Percentiles rank a stretch among this genome's conserved stretches.
Evolutionary conservation across 1,140 invertebrate genomes (phyloP).

Genomic region (Neodiprion fabricii): DNA sequence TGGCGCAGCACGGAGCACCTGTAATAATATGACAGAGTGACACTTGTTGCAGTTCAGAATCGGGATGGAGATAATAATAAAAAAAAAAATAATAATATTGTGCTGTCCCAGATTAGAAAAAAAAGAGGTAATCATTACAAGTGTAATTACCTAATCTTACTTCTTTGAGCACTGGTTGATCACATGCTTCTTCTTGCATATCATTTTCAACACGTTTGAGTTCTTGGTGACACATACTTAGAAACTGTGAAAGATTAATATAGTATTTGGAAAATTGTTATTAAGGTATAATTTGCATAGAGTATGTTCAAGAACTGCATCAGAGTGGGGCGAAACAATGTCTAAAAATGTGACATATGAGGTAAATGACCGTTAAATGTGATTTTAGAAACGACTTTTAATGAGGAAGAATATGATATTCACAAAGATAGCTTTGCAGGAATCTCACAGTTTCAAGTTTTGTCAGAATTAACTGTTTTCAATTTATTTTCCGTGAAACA

Average conservation of each 20-base stretch:
- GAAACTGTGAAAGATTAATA: neutral
- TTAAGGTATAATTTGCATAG: neutral
- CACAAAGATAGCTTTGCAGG: too few species aligned
- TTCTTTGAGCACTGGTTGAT: constrained; percentile 35
- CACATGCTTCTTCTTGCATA: constrained; percentile 29
- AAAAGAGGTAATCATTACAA: constrained; percentile 11
- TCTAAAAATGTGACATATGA: too few species aligned
- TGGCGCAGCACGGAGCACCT: constrained; percentile 47
- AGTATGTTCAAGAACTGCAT: too few species aligned
- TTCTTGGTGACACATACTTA: neutral
- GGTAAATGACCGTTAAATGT: too few species aligned
- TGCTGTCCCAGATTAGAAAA: neutral
- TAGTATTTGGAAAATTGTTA: neutral
- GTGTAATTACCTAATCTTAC: constrained; percentile 28
- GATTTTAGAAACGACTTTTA: too few species aligned
- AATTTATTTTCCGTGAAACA: neutral
- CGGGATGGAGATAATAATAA: neutral
- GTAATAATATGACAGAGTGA: constrained; percentile 6
- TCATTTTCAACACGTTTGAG: constrained; percentile 25
- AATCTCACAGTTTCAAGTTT: too few species aligned
- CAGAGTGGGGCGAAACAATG: too few species aligned
- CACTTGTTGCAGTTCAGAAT: neutral
- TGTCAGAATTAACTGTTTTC: too few species aligned
- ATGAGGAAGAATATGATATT: too few species aligned
- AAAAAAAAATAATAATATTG: neutral